phyloP scores from a whole-genome alignment of 1,140 invertebrate genomes.

The Psilanteris sp. region DNA sequence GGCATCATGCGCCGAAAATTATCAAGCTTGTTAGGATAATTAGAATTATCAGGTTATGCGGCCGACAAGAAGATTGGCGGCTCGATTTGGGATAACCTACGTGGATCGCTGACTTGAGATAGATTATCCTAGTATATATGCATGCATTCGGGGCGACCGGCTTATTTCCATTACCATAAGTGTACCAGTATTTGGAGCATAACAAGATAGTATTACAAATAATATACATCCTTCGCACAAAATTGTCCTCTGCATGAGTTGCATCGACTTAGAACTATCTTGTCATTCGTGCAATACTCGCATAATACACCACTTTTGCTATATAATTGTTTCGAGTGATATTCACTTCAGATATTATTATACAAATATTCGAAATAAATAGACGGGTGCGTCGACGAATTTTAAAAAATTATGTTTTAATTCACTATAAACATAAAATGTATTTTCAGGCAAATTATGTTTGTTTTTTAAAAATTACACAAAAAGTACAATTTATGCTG shows the following conservation, averaged over 20 bases:
- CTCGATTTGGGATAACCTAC: constrained; percentile 62
- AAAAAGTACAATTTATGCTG: too few species aligned
- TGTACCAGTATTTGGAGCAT: constrained; percentile 44
- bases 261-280: background rate
- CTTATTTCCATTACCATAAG: constrained; percentile 49
- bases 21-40: constrained; percentile 73
- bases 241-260: background rate
- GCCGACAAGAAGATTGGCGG: constrained; percentile 67
- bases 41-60: constrained; percentile 72
- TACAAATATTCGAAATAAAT: too few species aligned
- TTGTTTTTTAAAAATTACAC: too few species aligned
- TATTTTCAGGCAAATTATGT: too few species aligned
- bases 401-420: too few species aligned
- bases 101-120: constrained; percentile 60
- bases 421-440: too few species aligned
- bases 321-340: too few species aligned
- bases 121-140: constrained; percentile 62
- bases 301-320: too few species aligned
- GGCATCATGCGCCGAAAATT: constrained; percentile 58
- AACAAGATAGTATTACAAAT: constrained; percentile 51
- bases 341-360: too few species aligned
- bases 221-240: background rate
- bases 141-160: constrained; percentile 24
- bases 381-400: too few species aligned
- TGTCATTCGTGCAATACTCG: too few species aligned